Evolutionary conservation across 2,888 invertebrate genomes (phyloP), one percentile per base, ranked within the genome.

Genomic region (Liposcelis brunnea): DNA sequence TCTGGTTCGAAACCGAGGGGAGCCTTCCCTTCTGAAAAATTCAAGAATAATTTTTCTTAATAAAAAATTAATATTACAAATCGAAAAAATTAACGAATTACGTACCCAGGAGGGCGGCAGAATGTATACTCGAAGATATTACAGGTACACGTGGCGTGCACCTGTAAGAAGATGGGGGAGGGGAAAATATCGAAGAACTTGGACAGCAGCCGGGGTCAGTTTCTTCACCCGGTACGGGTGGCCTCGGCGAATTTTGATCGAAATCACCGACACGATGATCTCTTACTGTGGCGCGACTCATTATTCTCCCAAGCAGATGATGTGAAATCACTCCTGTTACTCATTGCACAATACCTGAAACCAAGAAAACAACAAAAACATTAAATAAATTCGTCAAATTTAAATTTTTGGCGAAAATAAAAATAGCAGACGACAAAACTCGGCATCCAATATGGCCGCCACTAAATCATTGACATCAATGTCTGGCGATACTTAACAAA

Each of bases 201-300:
- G 4, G 5, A 4, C 8, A 8, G 26, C 26, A 26, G 8, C 26
- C 4, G 26, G 26, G 26, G 5, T 26, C 53, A 42, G 53, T 54
- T 49, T 54, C 55, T 50, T 54, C 54, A 47, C 54, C 55, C 52
- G 44, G 49, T 61, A 84, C 82, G 59, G 84, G 84, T 66, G 85
- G 85, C 71, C 84, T 72, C 62, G 83, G 83, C 65, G 77, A 74
- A 69, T 77, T 77, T 44, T 52, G 50, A 47, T 52, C 49, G 50
- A 53, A 53, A 37, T 40, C 40, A 40, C 40, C 40, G 40, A 16
- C 19, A n/a, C 21, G 40, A 18, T 32, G 32, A 35, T 12, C 16
- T n/a, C 40, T 7, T n/a, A 7, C 15, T 11, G 40, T 18, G 6
- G 6, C 7, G 15, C 19, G 40, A 40, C 19, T 40, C 40, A 19